Evolutionary conservation across 2,113 vertebrate genomes (phyloP).

Genomic region (Talpa occidentalis): DNA sequence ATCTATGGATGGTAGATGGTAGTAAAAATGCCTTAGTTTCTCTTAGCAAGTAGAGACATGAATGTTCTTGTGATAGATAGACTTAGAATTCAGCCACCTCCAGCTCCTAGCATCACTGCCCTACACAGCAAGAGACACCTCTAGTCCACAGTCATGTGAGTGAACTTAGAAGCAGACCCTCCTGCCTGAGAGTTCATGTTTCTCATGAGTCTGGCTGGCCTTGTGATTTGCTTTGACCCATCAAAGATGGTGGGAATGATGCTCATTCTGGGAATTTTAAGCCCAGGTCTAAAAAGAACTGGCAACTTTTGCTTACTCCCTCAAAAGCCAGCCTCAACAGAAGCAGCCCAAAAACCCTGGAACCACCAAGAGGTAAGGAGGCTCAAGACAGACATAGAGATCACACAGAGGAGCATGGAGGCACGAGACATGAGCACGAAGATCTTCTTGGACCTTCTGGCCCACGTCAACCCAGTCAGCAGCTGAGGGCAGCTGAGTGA

Average conservation of each 20-base stretch:
- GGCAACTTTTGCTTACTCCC: background rate
- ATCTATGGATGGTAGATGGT: background rate
- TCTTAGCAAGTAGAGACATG: background rate
- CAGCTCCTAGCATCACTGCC: background rate
- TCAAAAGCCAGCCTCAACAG: background rate
- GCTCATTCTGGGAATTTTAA: background rate
- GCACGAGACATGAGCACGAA: background rate
- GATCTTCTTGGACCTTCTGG: background rate
- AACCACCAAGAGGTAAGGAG: background rate
- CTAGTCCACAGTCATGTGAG: background rate
- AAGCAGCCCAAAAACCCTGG: background rate
- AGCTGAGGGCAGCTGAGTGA: background rate
- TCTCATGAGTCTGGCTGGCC: background rate
- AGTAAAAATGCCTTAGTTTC: background rate
- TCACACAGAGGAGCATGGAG: background rate
- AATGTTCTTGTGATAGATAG: background rate
- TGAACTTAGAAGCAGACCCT: background rate
- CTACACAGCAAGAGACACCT: background rate
- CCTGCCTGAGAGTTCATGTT: background rate
- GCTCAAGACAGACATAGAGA: background rate
- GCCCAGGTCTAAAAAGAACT: background rate
- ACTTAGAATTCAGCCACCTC: background rate
- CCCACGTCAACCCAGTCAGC: background rate
- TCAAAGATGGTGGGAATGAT: background rate
- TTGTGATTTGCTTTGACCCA: background rate